Evolutionary conservation across 2,797 vertebrate genomes (phyloP), one percentile per base, ranked within the genome.

Genomic region (Sciurus carolinensis): DNA sequence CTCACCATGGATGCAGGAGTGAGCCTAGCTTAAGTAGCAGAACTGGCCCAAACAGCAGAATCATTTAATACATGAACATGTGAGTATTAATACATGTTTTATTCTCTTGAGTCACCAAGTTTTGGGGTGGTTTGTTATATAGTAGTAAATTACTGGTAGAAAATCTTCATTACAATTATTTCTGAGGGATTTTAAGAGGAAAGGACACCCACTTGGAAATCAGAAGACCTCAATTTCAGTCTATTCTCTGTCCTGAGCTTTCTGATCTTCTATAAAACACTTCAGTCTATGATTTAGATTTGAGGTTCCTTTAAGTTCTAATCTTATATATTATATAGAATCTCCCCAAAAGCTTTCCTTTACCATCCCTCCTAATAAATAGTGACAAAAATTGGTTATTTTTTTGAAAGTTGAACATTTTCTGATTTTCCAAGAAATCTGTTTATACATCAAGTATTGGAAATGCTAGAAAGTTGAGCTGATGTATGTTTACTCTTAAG

Each of bases 391-490:
- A 28, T 36, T 89, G 3, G 28, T 73, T 91, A n/a, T 26, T 87
- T 90, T 90, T 57, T 14, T 2, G 42, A 17, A 52, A 77, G 26
- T 64, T 90, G 72, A 75, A 20, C 1, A 57, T 80, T 82, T 93
- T 42, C 42, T 93, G 50, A 93, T 85, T 57, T 89, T 76, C 75
- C 42, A 76, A 47, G 52, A 24, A 69, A 84, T 73, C 39, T 87
- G 1, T 1, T 95, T 67, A 0, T 83, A 82, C 0, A n/a, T 83
- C 36, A 92, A 93, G 64, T 54, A 54, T 28, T 89, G 44, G 59
- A 90, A 90, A 96, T 77, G 93, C 52, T 80, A 59, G 42, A 64
- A 93, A 85, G 14, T 30, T 87, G 28, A 89, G 12, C 17, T 87
- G 47, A 44, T 52, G 20, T 47, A 30, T 90, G 83, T 54, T 80